Conservation (phyloP, 2,888 invertebrate species). For the Andrena chrysosceles region DNA sequence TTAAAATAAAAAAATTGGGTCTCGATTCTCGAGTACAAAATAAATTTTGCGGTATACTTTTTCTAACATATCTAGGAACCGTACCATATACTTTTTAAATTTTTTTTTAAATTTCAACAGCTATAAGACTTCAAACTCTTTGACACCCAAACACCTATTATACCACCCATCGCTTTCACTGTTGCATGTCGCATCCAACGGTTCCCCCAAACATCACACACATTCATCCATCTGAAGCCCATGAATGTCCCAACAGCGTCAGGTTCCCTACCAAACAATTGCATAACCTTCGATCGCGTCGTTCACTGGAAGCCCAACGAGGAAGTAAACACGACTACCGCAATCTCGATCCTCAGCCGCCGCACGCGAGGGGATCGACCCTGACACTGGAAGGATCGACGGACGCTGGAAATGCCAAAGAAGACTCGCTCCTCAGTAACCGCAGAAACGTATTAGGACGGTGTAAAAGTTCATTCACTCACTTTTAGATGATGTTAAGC, state of each 20-base stretch:
- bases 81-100: no score
- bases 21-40: no score
- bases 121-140: background rate
- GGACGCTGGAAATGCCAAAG: background rate
- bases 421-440: background rate
- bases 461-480: no score
- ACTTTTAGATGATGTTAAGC: no score
- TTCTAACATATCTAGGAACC: no score
- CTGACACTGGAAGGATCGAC: constrained; percentile 20
- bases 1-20: no score
- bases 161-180: background rate
- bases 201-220: no score
- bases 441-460: no score
- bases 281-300: background rate
- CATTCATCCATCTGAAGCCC: no score
- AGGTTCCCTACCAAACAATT: background rate
- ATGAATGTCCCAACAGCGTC: no score
- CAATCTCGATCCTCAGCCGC: background rate
- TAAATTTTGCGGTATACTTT: no score
- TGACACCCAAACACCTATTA: background rate
- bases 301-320: background rate
- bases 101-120: background rate
- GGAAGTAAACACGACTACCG: constrained; percentile 4
- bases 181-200: background rate
- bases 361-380: constrained; percentile 7